Conservation (phyloP, 2,797 vertebrate species). For the Gambusia yucatana region DNA sequence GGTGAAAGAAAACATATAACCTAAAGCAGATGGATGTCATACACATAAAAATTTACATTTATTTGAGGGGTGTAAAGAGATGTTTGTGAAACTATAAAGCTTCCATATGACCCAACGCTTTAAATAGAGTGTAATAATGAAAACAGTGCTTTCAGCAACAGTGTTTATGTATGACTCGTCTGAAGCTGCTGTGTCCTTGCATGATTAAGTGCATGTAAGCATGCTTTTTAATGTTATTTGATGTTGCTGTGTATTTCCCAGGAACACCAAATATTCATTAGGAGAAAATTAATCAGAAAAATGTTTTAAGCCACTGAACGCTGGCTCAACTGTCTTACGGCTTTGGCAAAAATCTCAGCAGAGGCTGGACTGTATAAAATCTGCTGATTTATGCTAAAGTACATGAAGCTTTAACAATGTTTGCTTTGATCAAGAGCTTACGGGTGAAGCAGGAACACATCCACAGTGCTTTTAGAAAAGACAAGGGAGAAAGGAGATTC, state of each 20-base stretch:
- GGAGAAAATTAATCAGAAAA: slow-evolving; percentile 24
- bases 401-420: slow-evolving; percentile 36
- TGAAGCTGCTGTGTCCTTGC: slow-evolving; percentile 38
- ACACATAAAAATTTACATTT: slow-evolving; percentile 6
- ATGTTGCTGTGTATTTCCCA: slow-evolving; percentile 22
- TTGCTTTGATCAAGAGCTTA: slow-evolving; percentile 23
- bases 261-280: slow-evolving; percentile 23
- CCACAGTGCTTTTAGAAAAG: slow-evolving; percentile 42
- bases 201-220: slow-evolving; percentile 24
- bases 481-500: slow-evolving; percentile 24
- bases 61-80: not conserved
- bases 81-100: not conserved
- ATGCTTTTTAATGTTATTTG: slow-evolving; percentile 13
- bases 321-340: slow-evolving; percentile 41
- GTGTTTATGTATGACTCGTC: slow-evolving; percentile 36
- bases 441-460: slow-evolving; percentile 40
- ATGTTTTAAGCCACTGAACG: slow-evolving; percentile 13
- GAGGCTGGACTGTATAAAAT: not conserved
- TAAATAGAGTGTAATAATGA: not conserved
- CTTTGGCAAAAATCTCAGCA: slow-evolving; percentile 5
- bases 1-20: slow-evolving; percentile 11
- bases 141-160: slow-evolving; percentile 18
- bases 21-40: slow-evolving; percentile 4
- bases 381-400: slow-evolving; percentile 32
- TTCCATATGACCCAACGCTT: slow-evolving; percentile 14